Conservation (phyloP, 2,888 invertebrate species). For the Alviniconcha strummeri region DNA sequence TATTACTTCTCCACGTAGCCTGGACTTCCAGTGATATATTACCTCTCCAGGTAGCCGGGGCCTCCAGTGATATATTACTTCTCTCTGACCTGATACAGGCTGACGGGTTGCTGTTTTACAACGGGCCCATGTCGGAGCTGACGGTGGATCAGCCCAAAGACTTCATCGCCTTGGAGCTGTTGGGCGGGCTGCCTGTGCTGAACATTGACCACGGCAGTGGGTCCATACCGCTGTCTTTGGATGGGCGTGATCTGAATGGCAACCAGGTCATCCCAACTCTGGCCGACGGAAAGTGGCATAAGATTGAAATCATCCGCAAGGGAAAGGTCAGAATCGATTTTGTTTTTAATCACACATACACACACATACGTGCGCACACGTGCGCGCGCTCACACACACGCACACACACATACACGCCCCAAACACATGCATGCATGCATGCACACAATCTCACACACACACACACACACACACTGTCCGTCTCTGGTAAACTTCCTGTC, state of each 20-base stretch:
- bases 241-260: slow-evolving; percentile 68
- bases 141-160: slow-evolving; percentile 76
- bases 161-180: slow-evolving; percentile 94
- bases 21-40: no score
- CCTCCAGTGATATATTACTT: no score
- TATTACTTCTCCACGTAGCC: no score
- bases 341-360: no score
- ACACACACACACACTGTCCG: not conserved
- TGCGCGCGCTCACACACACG: no score
- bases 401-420: no score
- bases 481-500: not conserved
- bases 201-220: slow-evolving; percentile 91
- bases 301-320: slow-evolving; percentile 87
- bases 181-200: slow-evolving; percentile 91
- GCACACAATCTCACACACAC: no score
- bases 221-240: slow-evolving; percentile 82
- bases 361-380: no score
- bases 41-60: no score
- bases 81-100: slow-evolving; percentile 3
- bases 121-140: slow-evolving; percentile 1
- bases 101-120: slow-evolving; percentile 27
- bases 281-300: slow-evolving; percentile 92
- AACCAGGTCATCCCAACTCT: slow-evolving; percentile 35
- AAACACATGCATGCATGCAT: not conserved
- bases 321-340: no score